Base-by-base conservation (phyloP, 2,797 vertebrate genomes). In the Melanotaenia nigrans region DNA sequence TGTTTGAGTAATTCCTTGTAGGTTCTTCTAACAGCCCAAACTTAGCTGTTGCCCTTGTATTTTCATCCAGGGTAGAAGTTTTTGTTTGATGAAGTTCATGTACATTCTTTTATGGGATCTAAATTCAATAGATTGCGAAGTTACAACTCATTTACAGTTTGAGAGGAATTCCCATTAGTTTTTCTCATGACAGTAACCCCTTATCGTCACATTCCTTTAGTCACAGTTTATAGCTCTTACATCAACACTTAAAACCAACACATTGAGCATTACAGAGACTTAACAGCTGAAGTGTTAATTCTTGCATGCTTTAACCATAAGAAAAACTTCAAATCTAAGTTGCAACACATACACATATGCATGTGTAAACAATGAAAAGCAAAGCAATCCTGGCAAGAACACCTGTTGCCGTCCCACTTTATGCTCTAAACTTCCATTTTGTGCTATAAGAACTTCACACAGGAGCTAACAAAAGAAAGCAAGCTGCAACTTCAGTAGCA, bases 151-250 rank as follows among this genome's bases (percentile, higher is more conserved):
- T 58, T 75, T 14, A 45, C 57, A 76, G 49, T 68, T 30, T 57
- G 56, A 68, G 24, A 59, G 40, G 20, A 22, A 64, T 36, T 61
- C 35, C 38, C 59, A 35, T 68, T 68, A 76, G 28, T 71, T 36
- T 71, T n/a, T 38, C 20, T n/a, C 47, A 49, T 49, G 7, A 20
- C 45, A 51, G 47, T 51, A n/a, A n/a, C 7, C 24, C n/a, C 47
- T 51, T 51, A n/a, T n/a, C 9, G 6, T 22, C n/a, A 9, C 7
- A 22, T 51, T 22, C 12, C 24, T 67, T 70, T 69, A 69, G 58
- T 78, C 40, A 55, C 35, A 36, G 35, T 36, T 36, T 36, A 36
- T 11, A 38, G 12, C 36, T 38, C 11, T 38, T 38, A 3, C 42
- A 65, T 36, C 25, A 47, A 68, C 65, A 65, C 36, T 36, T 9